Percentiles rank a stretch among this genome's conserved stretches.
Evolutionary conservation across 2,113 vertebrate species (phyloP).

Genomic region (Microcebus murinus): DNA sequence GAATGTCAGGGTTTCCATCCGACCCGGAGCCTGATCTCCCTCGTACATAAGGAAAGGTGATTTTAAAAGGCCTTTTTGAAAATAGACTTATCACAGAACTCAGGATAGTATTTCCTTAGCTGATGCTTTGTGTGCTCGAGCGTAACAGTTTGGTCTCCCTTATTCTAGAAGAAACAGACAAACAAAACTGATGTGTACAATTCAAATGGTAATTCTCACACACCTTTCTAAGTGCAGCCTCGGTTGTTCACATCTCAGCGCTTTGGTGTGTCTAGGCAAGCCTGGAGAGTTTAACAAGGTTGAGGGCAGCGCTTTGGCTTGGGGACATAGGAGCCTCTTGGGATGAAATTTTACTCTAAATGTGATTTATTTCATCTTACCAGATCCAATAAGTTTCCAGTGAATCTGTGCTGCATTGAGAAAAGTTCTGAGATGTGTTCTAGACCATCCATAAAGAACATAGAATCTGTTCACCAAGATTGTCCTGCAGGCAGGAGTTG

Average conservation of each 20-base stretch:
- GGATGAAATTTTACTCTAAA: not conserved
- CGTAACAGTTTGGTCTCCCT: not conserved
- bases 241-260: not conserved
- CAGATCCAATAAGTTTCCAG: not conserved
- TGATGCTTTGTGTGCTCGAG: not conserved
- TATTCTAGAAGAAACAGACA: not conserved
- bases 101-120: not conserved
- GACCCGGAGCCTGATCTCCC: not conserved
- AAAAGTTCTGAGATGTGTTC: not conserved
- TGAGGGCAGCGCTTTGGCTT: not conserved
- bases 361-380: not conserved
- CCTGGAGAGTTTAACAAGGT: not conserved
- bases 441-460: not conserved
- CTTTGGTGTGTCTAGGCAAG: not conserved
- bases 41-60: not conserved
- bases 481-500: not conserved
- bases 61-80: not conserved
- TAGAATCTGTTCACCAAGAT: not conserved
- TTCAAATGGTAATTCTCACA: not conserved
- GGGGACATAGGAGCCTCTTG: not conserved
- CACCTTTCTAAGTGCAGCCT: not conserved
- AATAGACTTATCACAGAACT: not conserved
- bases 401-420: not conserved
- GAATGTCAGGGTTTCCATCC: not conserved
- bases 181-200: not conserved